phyloP scores from a whole-genome alignment of 1,140 invertebrate genomes.

The Choristoneura fumiferana region DNA sequence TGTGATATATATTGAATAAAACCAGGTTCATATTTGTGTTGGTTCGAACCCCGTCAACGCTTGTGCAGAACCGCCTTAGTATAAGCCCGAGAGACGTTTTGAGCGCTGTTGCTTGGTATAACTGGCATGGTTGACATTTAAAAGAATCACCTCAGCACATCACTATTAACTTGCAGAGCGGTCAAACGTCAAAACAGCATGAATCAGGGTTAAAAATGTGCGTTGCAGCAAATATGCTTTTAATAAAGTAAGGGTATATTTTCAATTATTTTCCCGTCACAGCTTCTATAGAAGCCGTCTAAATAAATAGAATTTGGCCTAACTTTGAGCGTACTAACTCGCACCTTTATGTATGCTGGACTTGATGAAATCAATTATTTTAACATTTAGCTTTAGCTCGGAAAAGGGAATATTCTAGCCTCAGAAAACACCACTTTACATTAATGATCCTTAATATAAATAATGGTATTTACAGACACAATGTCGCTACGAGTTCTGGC shows the following conservation, averaged over 20 bases:
- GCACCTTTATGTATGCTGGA: conserved; percentile 25
- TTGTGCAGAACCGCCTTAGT: no score
- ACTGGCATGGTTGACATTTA: no score
- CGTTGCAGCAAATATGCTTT: neutral
- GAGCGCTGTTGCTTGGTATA: no score
- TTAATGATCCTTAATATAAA: conserved; percentile 56
- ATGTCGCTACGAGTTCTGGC: neutral
- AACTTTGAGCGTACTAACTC: conserved; percentile 36
- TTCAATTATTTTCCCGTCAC: neutral
- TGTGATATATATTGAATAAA: no score
- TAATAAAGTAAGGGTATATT: conserved; percentile 6
- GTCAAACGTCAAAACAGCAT: no score
- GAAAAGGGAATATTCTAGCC: conserved; percentile 30
- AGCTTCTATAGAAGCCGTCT: neutral
- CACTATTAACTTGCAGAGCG: no score
- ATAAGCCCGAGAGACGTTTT: no score
- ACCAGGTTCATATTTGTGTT: no score
- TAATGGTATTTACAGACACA: conserved; percentile 23
- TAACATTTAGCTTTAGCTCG: conserved; percentile 4
- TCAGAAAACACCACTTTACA: conserved; percentile 26
- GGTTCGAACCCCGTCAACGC: no score
- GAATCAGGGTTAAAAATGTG: neutral
- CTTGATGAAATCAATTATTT: conserved; percentile 2
- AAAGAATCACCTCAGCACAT: no score
- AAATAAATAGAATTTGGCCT: conserved; percentile 35